Evolutionary conservation across 2,888 invertebrate species (phyloP).

Genomic region (Ophioninae sp.): DNA sequence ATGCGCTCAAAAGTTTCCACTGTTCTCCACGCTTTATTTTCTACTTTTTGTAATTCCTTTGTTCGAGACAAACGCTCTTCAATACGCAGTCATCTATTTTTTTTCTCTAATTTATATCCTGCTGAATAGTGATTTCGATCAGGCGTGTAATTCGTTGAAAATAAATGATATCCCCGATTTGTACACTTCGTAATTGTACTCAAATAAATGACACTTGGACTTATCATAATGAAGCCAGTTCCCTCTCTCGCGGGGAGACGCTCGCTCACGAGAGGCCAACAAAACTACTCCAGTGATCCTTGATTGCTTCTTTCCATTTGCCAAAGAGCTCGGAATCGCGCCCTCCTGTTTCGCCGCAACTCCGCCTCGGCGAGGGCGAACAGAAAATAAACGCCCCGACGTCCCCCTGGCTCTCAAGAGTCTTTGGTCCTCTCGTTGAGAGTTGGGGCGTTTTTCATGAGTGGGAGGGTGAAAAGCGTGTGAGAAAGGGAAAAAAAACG

Average conservation of each 20-base stretch:
- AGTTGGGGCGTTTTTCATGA: conserved; percentile 44
- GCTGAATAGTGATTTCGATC: background rate
- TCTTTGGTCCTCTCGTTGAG: conserved; percentile 40
- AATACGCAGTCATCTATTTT: too few species aligned
- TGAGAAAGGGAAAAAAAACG: conserved; percentile 46
- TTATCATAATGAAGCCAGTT: conserved; percentile 28
- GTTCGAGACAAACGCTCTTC: background rate
- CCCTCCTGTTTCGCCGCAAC: conserved; percentile 51
- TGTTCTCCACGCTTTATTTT: background rate
- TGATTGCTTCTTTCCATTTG: conserved; percentile 69
- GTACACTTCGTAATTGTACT: background rate
- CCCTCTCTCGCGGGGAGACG: conserved; percentile 15
- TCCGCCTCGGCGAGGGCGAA: conserved; percentile 17
- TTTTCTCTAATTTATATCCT: background rate
- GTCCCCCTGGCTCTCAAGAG: conserved; percentile 35
- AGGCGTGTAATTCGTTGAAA: background rate
- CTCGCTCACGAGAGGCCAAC: conserved; percentile 17
- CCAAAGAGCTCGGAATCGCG: conserved; percentile 58
- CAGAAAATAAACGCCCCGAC: conserved; percentile 27
- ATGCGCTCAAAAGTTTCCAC: background rate
- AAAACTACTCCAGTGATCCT: conserved; percentile 59
- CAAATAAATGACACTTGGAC: conserved; percentile 1
- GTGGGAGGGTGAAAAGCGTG: conserved; percentile 23
- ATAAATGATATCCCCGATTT: background rate
- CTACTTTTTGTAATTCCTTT: background rate